phyloP scores from a whole-genome alignment of 2,888 invertebrate genomes.

The Drosophila phalerata region DNA sequence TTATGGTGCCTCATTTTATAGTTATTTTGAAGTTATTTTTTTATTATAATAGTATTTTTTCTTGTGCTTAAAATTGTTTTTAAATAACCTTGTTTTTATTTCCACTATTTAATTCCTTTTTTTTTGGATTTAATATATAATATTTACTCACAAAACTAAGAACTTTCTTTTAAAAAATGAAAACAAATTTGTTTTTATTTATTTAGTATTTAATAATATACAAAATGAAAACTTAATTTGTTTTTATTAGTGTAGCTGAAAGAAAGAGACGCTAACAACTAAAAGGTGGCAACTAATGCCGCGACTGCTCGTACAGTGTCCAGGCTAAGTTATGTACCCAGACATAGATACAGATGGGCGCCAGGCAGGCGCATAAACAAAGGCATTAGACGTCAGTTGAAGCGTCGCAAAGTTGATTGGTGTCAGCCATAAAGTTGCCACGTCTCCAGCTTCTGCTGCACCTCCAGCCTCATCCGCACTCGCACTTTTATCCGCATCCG shows the following conservation, averaged over 20 bases:
- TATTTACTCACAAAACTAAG: background rate
- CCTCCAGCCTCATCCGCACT: conserved; percentile 28
- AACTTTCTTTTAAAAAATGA: no score
- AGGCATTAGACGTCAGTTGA: conserved; percentile 72
- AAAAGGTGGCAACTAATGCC: conserved; percentile 43
- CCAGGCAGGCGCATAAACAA: conserved; percentile 61
- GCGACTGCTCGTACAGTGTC: conserved; percentile 4
- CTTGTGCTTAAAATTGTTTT: no score
- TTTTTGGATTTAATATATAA: no score
- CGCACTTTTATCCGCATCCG: conserved; percentile 27
- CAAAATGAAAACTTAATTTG: no score
- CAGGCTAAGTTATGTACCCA: conserved; percentile 47
- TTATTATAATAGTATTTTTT: no score
- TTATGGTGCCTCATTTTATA: no score
- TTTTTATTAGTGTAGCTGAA: conserved; percentile 17
- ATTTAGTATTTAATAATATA: no score
- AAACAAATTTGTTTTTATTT: no score
- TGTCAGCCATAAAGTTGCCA: conserved; percentile 74
- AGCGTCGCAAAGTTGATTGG: conserved; percentile 73
- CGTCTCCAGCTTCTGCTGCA: conserved; percentile 25
- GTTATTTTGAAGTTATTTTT: no score
- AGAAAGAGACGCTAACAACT: conserved; percentile 10
- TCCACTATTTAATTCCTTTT: no score
- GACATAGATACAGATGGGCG: conserved; percentile 13
- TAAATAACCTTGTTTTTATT: no score